Base-by-base conservation (phyloP, 2,797 vertebrate genomes). In the Forpus xanthops region DNA sequence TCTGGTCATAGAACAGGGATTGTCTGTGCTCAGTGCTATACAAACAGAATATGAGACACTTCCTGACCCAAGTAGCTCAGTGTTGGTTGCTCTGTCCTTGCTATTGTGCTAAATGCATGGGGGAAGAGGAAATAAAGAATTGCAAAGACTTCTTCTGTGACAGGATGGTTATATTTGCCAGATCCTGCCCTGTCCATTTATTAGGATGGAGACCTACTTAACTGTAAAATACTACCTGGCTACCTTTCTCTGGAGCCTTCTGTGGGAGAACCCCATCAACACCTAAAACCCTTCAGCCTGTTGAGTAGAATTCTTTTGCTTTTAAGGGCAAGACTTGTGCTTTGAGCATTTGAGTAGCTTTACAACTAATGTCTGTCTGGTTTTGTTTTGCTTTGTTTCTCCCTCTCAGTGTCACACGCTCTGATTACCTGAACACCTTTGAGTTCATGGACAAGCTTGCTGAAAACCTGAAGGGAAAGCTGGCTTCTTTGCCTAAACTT, bases 371-470 rank as follows among this genome's bases (percentile, higher is more conserved):
- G 6, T 15, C 37, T 94, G 17, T 64, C 70, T 94, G 85, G 45
- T 64, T 92, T 85, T 75, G 28, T 96, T 60, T 93, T 85, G 41
- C 62, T 91, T 86, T 79, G 28, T 96, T 60, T 47, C 16, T n/a
- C 47, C 49, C 47, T 16, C 15, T 7, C 97, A 99, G 99, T 0
- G 98, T 99, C 87, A 98, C 97, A 19, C 98, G 98, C 25, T 97
- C 98, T 5, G 99, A 99, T 97, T 99, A 99, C 98, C 94, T 99
- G 98, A 99, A 98, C 97, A 99, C 99, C 28, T 99, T 99, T 89
- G 98, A 99, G 86, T 99, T 99, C 97, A 96, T 99, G 98, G 99
- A 99, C 97, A 99, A 99, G 98, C 98, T 99, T 93, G 99, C 98
- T 37, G 99, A 99, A 97, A 99, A 99, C 97, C 97, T 99, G 97